phyloP scores from a whole-genome alignment of 2,888 invertebrate species.

The Tenthredo mesomela region DNA sequence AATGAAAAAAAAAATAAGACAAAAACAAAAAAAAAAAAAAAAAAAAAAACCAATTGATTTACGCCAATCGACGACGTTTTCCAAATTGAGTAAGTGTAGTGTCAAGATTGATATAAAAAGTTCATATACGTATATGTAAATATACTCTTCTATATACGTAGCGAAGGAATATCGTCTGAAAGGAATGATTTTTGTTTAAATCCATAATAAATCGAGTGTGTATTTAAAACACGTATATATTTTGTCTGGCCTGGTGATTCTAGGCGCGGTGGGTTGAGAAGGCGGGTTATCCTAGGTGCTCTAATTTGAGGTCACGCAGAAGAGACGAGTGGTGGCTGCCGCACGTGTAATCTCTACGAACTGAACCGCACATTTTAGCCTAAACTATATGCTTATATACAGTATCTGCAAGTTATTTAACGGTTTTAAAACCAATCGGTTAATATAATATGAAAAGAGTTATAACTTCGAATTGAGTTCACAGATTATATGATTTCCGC shows the following conservation, averaged over 20 bases:
- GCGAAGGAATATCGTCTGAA: background rate
- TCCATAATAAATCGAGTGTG: conserved; percentile 27
- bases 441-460: conserved; percentile 20
- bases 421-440: background rate
- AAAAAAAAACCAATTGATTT: background rate
- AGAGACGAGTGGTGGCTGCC: conserved; percentile 1
- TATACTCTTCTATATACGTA: background rate
- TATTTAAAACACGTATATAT: conserved; percentile 17
- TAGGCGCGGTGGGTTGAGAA: background rate
- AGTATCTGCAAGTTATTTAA: background rate
- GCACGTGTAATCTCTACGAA: background rate
- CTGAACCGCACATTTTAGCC: background rate
- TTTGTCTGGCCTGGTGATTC: conserved; percentile 25
- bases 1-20: background rate
- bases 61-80: too few species aligned
- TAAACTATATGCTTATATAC: conserved; percentile 4
- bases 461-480: conserved; percentile 3
- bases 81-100: background rate
- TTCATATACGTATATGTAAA: background rate
- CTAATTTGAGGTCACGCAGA: conserved; percentile 24
- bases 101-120: background rate
- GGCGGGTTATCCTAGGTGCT: conserved; percentile 18
- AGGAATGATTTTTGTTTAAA: conserved; percentile 15
- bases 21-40: background rate
- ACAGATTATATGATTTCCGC: conserved; percentile 22